phyloP scores from a whole-genome alignment of 2,797 vertebrate genomes.

The Hypotaenidia okinawae region DNA sequence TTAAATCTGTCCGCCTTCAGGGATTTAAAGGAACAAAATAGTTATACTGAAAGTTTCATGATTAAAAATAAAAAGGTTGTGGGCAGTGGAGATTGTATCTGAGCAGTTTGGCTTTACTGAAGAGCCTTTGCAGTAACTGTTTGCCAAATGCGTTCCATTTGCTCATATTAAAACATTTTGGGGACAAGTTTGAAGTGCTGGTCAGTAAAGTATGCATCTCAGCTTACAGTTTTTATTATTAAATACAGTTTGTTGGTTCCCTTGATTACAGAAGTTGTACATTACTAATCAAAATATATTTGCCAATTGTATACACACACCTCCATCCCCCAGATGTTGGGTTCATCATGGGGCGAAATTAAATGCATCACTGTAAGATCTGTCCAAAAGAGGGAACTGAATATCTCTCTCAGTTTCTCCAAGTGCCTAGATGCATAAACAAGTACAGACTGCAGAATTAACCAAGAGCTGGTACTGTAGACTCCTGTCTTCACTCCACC shows the following conservation, averaged over 20 bases:
- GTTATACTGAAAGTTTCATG: not conserved
- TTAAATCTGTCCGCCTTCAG: not conserved
- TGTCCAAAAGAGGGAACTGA: not conserved
- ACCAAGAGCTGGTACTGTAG: not conserved
- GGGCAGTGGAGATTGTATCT: conserved; percentile 38
- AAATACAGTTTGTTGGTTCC: not conserved
- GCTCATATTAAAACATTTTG: not conserved
- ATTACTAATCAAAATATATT: conserved; percentile 1
- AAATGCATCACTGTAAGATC: not conserved
- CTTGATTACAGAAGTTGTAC: not conserved
- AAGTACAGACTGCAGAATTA: not conserved
- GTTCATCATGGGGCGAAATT: not conserved
- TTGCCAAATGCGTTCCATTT: not conserved
- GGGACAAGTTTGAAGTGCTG: not conserved
- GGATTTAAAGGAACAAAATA: conserved; percentile 30
- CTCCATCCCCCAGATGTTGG: not conserved
- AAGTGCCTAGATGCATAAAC: not conserved
- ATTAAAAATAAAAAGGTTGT: conserved; percentile 38
- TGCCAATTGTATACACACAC: not conserved
- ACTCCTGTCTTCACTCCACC: not conserved
- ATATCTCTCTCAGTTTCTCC: not conserved
- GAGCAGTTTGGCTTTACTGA: not conserved
- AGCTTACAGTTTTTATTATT: not conserved
- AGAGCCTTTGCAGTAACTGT: not conserved
- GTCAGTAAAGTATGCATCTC: not conserved